These are phyloP conservation scores for Argopecten irradians DNA, from an alignment of 1,140 invertebrate species.

Conservation along the genomic window DNA sequence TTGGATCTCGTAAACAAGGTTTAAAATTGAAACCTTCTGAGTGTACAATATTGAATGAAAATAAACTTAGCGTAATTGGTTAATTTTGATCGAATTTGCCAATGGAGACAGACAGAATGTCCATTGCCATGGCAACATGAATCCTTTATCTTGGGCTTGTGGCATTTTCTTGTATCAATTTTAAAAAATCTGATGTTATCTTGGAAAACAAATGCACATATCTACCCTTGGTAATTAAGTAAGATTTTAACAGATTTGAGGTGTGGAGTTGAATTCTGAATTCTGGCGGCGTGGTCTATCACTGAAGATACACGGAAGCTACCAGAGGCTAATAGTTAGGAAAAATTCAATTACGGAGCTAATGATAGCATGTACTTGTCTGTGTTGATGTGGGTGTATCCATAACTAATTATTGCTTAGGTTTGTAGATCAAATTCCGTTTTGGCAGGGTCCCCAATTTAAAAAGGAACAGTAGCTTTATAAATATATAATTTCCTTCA, in stretches of 20 bases:
- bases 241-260: conserved; percentile 11
- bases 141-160: background rate
- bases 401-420: background rate
- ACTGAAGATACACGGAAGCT: background rate
- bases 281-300: conserved; percentile 4
- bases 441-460: background rate
- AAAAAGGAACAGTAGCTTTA: background rate
- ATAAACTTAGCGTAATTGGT: conserved; percentile 18
- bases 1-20: conserved; percentile 16
- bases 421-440: background rate
- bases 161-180: conserved; percentile 18
- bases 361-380: background rate
- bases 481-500: background rate
- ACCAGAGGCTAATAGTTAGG: conserved; percentile 5
- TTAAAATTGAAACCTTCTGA: conserved; percentile 18
- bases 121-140: conserved; percentile 8
- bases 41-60: conserved; percentile 23
- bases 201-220: conserved; percentile 22
- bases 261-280: background rate
- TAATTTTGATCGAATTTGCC: background rate
- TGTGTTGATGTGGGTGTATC: background rate
- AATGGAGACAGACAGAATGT: conserved; percentile 7
- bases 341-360: conserved; percentile 5
- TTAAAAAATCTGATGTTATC: background rate
- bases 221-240: background rate